Conservation (phyloP, 2,888 invertebrate species). For the Drosophila prolongata region DNA sequence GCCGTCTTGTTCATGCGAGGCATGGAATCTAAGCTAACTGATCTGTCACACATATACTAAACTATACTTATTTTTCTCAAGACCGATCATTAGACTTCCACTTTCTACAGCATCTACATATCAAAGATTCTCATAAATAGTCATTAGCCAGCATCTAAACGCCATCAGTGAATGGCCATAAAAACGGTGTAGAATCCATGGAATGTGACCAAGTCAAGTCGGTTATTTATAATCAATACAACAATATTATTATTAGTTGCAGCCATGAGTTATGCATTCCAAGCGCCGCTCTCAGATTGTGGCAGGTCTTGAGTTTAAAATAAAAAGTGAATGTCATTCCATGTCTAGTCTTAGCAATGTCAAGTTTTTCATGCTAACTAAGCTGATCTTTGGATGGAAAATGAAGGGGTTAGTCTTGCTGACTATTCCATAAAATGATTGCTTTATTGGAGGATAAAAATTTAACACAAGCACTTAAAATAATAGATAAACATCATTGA, state of each 20-base stretch:
- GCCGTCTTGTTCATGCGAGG: background rate
- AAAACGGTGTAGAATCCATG: slow-evolving; percentile 30
- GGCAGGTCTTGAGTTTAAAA: slow-evolving; percentile 29
- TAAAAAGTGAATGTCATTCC: slow-evolving; percentile 69
- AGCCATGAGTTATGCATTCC: slow-evolving; percentile 53
- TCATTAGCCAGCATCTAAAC: slow-evolving; percentile 19
- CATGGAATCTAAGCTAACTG: background rate
- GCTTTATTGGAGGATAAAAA: no score
- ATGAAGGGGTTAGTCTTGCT: slow-evolving; percentile 22
- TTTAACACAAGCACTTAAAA: no score
- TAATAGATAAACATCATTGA: background rate
- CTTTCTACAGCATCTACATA: slow-evolving; percentile 27
- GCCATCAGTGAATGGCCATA: slow-evolving; percentile 26
- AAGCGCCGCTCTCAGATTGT: slow-evolving; percentile 46
- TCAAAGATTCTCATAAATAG: slow-evolving; percentile 28
- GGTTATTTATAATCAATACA: slow-evolving; percentile 45
- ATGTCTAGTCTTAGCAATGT: slow-evolving; percentile 67
- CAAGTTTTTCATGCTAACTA: slow-evolving; percentile 62
- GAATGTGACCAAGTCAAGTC: slow-evolving; percentile 38
- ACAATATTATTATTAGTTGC: slow-evolving; percentile 35
- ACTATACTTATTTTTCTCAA: background rate
- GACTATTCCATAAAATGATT: no score
- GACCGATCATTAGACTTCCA: slow-evolving; percentile 20
- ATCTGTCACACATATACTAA: background rate
- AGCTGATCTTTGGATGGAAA: slow-evolving; percentile 19